A percentile compares a stretch with the other conserved stretches of the same genome.
Conservation (phyloP, 2,888 invertebrate species). For the Branchellion lobata region DNA sequence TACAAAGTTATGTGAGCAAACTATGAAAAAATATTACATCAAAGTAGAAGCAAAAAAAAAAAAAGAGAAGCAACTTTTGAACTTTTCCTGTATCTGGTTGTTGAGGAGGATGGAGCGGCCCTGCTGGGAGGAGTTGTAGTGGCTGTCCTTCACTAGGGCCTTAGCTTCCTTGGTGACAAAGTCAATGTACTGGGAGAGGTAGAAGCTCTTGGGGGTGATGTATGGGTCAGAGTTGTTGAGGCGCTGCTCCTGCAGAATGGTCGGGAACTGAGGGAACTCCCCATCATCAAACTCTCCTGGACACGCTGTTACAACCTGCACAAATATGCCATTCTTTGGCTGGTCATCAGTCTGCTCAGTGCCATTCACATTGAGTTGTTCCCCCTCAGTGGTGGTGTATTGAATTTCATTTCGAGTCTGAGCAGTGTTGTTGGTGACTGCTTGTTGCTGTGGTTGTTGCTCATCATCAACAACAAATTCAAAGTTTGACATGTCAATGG, state of each 20-base stretch:
- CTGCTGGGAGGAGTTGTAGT: not conserved
- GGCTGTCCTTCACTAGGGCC: not conserved
- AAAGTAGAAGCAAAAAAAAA: too few relatives aligned
- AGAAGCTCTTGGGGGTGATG: conserved; percentile 47
- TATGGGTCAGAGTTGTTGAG: conserved; percentile 18
- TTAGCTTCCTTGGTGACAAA: conserved; percentile 54
- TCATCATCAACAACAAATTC: conserved; percentile 44
- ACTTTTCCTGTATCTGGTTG: conserved; percentile 4
- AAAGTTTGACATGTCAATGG: conserved; percentile 46
- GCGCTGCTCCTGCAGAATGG: not conserved
- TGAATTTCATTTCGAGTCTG: not conserved
- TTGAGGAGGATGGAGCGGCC: not conserved
- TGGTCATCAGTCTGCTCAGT: not conserved
- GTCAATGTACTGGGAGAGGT: conserved; percentile 58
- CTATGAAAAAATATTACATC: too few relatives aligned
- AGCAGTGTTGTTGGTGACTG: not conserved
- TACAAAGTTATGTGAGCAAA: too few relatives aligned
- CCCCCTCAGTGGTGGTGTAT: not conserved
- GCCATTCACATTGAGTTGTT: not conserved
- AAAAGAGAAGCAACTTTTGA: too few relatives aligned
- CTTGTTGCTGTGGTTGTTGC: not conserved
- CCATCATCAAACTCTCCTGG: conserved; percentile 47
- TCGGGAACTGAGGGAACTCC: conserved; percentile 40
- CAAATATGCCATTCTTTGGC: conserved; percentile 35
- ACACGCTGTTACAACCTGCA: conserved; percentile 36